Base-by-base conservation (phyloP, 2,113 vertebrate species). In the Hippolais icterina region DNA sequence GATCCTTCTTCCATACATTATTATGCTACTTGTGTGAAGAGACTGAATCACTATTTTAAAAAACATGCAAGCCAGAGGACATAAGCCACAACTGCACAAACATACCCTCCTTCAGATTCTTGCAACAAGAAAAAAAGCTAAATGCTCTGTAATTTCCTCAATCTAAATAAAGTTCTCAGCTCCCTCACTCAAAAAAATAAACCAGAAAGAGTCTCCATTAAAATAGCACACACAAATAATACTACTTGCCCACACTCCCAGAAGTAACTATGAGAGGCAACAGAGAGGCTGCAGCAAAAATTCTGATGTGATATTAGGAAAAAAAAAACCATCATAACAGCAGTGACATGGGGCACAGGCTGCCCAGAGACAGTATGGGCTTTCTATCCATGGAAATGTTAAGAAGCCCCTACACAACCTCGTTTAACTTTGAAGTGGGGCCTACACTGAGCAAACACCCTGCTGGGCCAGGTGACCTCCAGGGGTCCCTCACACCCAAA, bases 371-470 rank as follows among this genome's bases (percentile, higher is more conserved):
- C 4, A 17, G 18, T 35, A 8, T 12, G 10, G 25, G 11, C 22
- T 37, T 65, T 39, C 37, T 65, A 13, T 20, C 11, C 50, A 33
- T 7, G 5, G 24, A 57, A 33, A 15, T 14, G 4, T 37, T 64
- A 68, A 76, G 39, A 15, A 88, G 15, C 16, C 42, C 25, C 25
- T 46, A 13, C 15, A 76, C 6, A 76, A 23, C 4, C 4, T 72
- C 1, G 1, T 16, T 64, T 39, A 61, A 53, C 23, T 86, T 13
- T 6, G 16, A 74, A 59, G 7, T 1, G 0, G 3, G 11, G 5
- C 19, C 29, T 41, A 11, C 52, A 15, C 1, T 5, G 9, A 75
- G 10, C 23, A 83, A 56, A 74, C 4, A 0, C 28, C 5, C 9
- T 22, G 10, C 17, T 82, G n/a, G 31, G 31, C 33, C 37, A 72